Base-by-base conservation (phyloP, 2,888 invertebrate species). In the Hetaerina titia region DNA sequence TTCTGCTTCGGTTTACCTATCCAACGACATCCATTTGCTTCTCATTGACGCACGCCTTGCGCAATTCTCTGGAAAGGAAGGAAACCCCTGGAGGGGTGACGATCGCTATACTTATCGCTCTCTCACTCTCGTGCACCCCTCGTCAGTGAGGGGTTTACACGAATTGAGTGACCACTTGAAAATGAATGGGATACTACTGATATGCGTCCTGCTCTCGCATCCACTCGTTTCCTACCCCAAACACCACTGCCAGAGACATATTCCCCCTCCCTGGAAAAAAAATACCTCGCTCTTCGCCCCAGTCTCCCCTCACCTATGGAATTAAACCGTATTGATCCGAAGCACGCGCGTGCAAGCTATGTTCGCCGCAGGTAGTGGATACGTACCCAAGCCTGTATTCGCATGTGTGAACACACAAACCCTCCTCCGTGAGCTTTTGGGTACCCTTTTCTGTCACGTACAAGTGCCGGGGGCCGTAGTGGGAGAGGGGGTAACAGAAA, bases 271-370 rank as follows among this genome's bases (percentile, higher is more conserved):
- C 89, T 60, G n/a, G 2, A 74, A 74, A 6, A 74, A 25, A 74
- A 74, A 74, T 8, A 74, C 90, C 1, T 11, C 90, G 15, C 56
- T 15, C 58, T n/a, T 5, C n/a, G 1, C 60, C 11, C 13, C 60
- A 25, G 6, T n/a, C n/a, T 25, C 25, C 31, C 63, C 60, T 25
- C 89, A 2, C 57, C n/a, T n/a, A 13, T 31, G 25, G 63, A 58
- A 31, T 63, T 90, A 60, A 90, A 22, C 64, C 90, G 45, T 90
- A 90, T 90, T 45, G 90, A 90, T 90, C 90, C 90, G 90, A 25
- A 69, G 45, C 64, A 90, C 60, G 17, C 60, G 60, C 60, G 60
- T 60, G 60, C 60, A 60, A 17, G 60, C 45, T 45, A 45, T 45
- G 45, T 60, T 60, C 13, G 60, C 17, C 60, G 60, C 17, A 17